Evolutionary conservation across 2,888 invertebrate genomes (phyloP).

Genomic region (Leptinotarsa tumamoca): DNA sequence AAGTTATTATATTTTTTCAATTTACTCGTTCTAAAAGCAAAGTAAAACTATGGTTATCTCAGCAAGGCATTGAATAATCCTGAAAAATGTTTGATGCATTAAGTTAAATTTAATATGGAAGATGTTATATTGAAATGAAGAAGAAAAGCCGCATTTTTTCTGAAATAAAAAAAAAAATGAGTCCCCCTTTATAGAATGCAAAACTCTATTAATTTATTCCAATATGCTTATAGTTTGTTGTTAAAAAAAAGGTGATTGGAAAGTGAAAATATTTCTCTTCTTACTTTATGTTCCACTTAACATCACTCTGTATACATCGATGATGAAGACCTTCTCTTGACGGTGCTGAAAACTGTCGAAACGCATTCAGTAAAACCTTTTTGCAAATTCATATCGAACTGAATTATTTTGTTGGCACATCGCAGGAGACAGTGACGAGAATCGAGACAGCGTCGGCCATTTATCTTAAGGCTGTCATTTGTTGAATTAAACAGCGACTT

Average conservation of each 20-base stretch:
- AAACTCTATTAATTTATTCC: no score
- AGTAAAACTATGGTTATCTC: background rate
- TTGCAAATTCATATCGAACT: constrained; percentile 41
- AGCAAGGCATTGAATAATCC: no score
- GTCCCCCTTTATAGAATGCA: no score
- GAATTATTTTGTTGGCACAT: constrained; percentile 47
- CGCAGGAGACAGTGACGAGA: constrained; percentile 53
- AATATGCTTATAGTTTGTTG: no score
- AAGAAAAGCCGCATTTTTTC: no score
- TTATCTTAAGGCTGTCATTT: constrained; percentile 59
- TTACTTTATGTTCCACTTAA: no score
- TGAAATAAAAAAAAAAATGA: no score
- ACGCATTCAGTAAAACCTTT: constrained; percentile 21
- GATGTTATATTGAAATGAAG: no score
- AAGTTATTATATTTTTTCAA: background rate
- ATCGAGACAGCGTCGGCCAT: constrained; percentile 57
- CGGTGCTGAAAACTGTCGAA: constrained; percentile 20
- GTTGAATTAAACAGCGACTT: constrained; percentile 55
- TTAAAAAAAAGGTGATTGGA: no score
- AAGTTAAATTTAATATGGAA: no score
- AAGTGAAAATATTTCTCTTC: no score
- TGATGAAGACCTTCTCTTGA: constrained; percentile 20
- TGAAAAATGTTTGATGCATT: no score
- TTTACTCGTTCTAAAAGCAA: background rate
- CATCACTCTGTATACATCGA: background rate